These are phyloP conservation scores for Eonycteris spelaea DNA, from an alignment of 2,113 vertebrate genomes.

Conservation along the genomic window DNA sequence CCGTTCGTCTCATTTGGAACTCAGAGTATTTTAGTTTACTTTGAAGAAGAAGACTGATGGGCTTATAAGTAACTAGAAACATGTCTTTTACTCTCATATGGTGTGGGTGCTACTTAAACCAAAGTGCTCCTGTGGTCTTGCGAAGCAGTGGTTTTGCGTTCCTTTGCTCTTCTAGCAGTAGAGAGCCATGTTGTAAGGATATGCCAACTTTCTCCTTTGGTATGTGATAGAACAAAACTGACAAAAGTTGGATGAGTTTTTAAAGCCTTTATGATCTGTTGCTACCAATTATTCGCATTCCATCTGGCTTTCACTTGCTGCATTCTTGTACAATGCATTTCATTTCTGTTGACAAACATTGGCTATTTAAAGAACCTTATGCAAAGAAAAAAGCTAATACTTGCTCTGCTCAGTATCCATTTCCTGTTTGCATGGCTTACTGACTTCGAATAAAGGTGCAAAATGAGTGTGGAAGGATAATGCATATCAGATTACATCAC, in stretches of 20 bases:
- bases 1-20: not conserved
- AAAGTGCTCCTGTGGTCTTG: not conserved
- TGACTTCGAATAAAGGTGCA: slow-evolving; percentile 24
- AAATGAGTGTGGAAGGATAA: not conserved
- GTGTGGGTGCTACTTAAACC: not conserved
- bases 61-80: not conserved
- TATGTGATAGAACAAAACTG: not conserved
- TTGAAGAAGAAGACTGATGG: not conserved
- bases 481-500: not conserved
- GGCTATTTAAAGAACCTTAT: not conserved
- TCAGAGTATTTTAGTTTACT: not conserved
- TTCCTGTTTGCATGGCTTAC: slow-evolving; percentile 3
- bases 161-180: not conserved
- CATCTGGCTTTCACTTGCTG: not conserved
- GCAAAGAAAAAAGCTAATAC: not conserved
- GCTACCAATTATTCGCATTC: not conserved
- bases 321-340: not conserved
- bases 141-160: not conserved
- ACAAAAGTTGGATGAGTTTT: not conserved
- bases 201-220: not conserved
- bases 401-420: not conserved
- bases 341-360: not conserved
- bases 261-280: not conserved
- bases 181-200: not conserved
- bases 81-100: not conserved